Conservation (phyloP, 2,888 invertebrate species). For the Hyposoter dolosus region DNA sequence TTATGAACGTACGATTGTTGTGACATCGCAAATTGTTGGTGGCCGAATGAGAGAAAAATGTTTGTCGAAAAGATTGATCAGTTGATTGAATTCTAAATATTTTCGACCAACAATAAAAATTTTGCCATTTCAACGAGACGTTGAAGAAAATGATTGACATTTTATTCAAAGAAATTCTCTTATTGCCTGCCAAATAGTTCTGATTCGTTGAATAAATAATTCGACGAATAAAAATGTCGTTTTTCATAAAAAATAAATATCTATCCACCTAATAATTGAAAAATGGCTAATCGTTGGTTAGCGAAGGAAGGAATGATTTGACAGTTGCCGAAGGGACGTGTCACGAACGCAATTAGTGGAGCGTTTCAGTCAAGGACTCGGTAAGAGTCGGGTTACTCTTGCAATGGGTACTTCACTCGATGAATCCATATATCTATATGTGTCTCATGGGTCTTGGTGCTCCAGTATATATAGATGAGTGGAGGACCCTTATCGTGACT, state of each 20-base stretch:
- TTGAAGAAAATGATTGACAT: no score
- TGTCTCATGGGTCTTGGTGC: slow-evolving; percentile 47
- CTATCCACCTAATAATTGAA: slow-evolving; percentile 57
- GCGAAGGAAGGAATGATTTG: slow-evolving; percentile 78
- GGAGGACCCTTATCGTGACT: slow-evolving; percentile 59
- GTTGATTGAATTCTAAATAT: no score
- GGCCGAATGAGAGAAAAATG: no score
- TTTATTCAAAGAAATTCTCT: no score
- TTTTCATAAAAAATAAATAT: background rate
- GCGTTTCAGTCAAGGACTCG: slow-evolving; percentile 82
- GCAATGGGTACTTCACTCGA: slow-evolving; percentile 73
- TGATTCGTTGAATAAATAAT: background rate
- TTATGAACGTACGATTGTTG: background rate
- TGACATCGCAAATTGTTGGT: background rate
- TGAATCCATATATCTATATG: slow-evolving; percentile 1
- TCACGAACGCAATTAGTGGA: slow-evolving; percentile 85
- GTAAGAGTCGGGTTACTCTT: slow-evolving; percentile 65
- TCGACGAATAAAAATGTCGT: background rate
- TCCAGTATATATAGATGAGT: slow-evolving; percentile 52
- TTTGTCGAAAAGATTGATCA: no score
- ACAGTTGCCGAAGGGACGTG: slow-evolving; percentile 80
- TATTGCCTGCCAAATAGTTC: background rate
- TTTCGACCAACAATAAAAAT: no score
- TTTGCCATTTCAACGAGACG: no score
- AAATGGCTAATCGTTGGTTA: slow-evolving; percentile 74